Percentiles rank a stretch among this genome's conserved stretches.
These are phyloP conservation scores for Anagrus nilaparvatae DNA, from an alignment of 1,140 invertebrate genomes.

Conservation along the genomic window DNA sequence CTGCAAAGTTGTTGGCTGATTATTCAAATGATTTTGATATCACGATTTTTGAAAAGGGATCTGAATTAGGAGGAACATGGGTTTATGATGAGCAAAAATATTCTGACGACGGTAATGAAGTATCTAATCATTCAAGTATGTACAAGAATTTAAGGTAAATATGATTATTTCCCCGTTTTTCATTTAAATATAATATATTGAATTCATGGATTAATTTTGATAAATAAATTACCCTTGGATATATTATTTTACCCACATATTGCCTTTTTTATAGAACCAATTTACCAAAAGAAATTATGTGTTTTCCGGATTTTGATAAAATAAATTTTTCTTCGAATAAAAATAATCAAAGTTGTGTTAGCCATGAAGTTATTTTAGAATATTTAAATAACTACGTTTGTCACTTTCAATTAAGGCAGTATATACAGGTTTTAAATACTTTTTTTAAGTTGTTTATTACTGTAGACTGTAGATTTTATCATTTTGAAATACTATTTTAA, in stretches of 20 bases:
- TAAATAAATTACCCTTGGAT: not conserved
- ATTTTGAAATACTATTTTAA: conserved; percentile 7
- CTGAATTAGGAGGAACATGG: conserved; percentile 60
- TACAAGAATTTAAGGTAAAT: conserved; percentile 44
- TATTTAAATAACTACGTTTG: conserved; percentile 54
- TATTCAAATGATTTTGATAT: conserved; percentile 34
- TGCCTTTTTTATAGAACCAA: conserved; percentile 53
- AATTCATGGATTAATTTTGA: not conserved
- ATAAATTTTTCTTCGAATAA: too few relatives aligned
- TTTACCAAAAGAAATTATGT: conserved; percentile 67
- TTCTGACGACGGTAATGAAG: conserved; percentile 46
- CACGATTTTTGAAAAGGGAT: conserved; percentile 53
- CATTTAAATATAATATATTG: not conserved
- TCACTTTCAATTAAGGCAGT: conserved; percentile 42
- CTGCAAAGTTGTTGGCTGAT: conserved; percentile 46
- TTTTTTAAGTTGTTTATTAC: conserved; percentile 4
- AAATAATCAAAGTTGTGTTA: conserved; percentile 44
- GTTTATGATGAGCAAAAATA: conserved; percentile 55
- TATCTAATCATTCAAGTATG: conserved; percentile 61
- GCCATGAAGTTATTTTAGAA: conserved; percentile 48
- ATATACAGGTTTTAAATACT: conserved; percentile 45
- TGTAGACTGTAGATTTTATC: not conserved
- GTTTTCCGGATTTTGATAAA: conserved; percentile 59
- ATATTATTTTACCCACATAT: not conserved
- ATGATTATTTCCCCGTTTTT: not conserved